These are phyloP conservation scores for Eueides isabella DNA, from an alignment of 1,140 invertebrate genomes.

Conservation along the genomic window DNA sequence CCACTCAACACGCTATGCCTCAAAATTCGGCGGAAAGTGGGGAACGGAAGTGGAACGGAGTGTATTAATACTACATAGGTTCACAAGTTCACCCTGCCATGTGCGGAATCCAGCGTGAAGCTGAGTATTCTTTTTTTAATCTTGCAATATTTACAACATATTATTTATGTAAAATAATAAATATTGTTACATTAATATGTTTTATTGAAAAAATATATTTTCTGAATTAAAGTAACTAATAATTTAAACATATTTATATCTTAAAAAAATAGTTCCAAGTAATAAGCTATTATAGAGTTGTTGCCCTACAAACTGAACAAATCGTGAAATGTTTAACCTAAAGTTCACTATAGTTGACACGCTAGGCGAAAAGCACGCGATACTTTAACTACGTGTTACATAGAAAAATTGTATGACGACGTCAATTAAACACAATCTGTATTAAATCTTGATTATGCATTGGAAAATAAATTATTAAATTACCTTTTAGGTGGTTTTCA, in stretches of 20 bases:
- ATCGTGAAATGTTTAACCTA: slow-evolving; percentile 20
- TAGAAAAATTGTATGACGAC: slow-evolving; percentile 7
- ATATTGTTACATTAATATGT: no score
- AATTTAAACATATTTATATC: neutral
- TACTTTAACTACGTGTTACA: slow-evolving; percentile 2
- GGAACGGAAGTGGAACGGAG: no score
- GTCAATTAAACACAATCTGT: neutral
- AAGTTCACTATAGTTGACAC: slow-evolving; percentile 34
- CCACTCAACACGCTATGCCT: no score
- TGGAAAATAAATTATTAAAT: neutral
- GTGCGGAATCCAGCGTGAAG: no score
- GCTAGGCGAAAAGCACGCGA: slow-evolving; percentile 20
- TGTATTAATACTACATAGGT: no score
- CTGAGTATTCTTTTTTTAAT: no score
- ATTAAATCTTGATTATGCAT: neutral
- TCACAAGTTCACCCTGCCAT: no score
- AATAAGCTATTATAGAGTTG: slow-evolving; percentile 6
- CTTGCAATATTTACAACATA: no score
- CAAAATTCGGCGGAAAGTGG: no score
- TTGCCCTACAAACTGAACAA: slow-evolving; percentile 8
- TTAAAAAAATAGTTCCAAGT: neutral
- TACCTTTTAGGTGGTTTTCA: neutral
- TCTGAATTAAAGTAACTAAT: no score
- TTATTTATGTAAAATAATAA: no score
- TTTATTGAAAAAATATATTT: no score